Conservation (phyloP, 2,113 vertebrate genomes). For the Hippopotamus amphibius region DNA sequence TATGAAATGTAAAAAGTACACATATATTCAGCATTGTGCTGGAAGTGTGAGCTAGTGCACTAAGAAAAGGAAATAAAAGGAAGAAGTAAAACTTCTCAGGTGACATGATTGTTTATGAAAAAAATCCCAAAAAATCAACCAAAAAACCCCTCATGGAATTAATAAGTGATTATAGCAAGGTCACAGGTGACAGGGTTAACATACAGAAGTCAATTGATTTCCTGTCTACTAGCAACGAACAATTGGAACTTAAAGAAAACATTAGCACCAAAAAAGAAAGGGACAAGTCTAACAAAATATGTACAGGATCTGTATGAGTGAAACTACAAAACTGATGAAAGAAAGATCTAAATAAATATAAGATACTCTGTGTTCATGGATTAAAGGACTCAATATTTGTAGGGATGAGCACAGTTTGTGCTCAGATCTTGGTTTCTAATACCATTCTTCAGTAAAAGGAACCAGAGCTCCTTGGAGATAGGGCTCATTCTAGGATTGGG, state of each 20-base stretch:
- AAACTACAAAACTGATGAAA: neutral
- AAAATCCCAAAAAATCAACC: neutral
- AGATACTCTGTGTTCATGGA: neutral
- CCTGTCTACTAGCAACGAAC: neutral
- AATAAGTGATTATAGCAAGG: neutral
- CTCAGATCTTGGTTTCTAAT: neutral
- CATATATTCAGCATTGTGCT: neutral
- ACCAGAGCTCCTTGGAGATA: neutral
- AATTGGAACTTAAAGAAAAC: neutral
- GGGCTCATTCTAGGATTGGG: neutral
- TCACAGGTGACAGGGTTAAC: neutral
- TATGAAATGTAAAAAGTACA: neutral
- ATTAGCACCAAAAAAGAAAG: neutral
- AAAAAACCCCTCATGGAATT: neutral
- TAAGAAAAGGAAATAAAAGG: neutral
- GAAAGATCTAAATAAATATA: constrained; percentile 16
- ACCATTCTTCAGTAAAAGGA: neutral
- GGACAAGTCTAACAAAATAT: neutral
- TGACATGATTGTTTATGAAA: neutral
- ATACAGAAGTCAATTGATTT: neutral
- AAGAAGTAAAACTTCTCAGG: constrained; percentile 12
- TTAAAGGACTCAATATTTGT: neutral
- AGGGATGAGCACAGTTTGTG: neutral
- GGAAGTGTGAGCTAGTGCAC: neutral
- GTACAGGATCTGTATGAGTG: neutral